Conservation (phyloP, 2,797 vertebrate species). For the Coluber constrictor region DNA sequence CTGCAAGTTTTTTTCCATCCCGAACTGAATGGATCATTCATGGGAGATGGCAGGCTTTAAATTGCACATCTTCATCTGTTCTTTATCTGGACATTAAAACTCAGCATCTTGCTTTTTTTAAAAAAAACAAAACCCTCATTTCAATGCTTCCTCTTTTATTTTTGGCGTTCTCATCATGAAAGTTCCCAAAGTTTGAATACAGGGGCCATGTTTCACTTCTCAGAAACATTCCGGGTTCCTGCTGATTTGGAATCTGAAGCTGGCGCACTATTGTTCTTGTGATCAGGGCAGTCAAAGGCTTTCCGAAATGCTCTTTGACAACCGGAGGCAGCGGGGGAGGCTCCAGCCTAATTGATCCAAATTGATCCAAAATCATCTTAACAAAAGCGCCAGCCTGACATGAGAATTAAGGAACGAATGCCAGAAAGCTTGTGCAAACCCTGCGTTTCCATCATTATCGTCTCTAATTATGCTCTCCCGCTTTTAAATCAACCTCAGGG, state of each 20-base stretch:
- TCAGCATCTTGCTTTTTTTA: constrained; percentile 47
- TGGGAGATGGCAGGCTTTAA: constrained; percentile 15
- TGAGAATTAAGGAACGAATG: neutral
- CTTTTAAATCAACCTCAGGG: constrained; percentile 12
- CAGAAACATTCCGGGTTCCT: constrained; percentile 37
- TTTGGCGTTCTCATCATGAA: constrained; percentile 1
- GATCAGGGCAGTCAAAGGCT: neutral
- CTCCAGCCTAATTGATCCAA: neutral
- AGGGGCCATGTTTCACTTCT: constrained; percentile 46
- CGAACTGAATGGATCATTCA: neutral
- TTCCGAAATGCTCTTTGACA: constrained; percentile 13
- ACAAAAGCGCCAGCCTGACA: neutral
- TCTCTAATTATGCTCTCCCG: neutral
- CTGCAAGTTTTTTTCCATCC: neutral
- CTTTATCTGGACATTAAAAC: constrained; percentile 51
- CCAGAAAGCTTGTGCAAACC: neutral
- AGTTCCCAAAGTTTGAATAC: constrained; percentile 22
- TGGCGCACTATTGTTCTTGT: neutral
- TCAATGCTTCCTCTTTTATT: constrained; percentile 36
- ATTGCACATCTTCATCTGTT: constrained; percentile 26
- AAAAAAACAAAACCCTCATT: constrained; percentile 44
- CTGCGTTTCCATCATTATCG: neutral
- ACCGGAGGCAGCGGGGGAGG: neutral
- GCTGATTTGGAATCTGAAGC: constrained; percentile 9
- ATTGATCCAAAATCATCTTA: neutral